Conservation (phyloP, 2,888 invertebrate species). For the Tetrapedia diversipes region DNA sequence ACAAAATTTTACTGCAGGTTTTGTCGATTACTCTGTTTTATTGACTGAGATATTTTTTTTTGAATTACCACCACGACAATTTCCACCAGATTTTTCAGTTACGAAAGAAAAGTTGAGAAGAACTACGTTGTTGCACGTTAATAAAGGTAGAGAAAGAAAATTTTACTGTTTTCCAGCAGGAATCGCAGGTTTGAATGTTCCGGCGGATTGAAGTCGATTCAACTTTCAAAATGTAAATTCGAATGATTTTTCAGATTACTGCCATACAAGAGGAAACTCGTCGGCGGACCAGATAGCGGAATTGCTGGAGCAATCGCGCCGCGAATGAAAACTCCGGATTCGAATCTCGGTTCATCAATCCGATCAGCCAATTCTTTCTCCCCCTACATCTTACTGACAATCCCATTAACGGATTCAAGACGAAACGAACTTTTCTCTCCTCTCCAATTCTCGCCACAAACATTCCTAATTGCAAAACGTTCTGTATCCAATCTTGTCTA, state of each 20-base stretch:
- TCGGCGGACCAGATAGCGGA: background rate
- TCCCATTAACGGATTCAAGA: constrained; percentile 14
- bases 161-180: background rate
- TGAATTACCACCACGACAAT: no score
- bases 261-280: no score
- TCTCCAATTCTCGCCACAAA: background rate
- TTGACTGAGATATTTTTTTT: no score
- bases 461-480: background rate
- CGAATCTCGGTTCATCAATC: constrained; percentile 1
- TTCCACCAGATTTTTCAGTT: no score
- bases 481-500: background rate
- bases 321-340: constrained; percentile 13
- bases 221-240: constrained; percentile 2
- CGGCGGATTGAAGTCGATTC: background rate
- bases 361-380: constrained; percentile 8
- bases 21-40: no score
- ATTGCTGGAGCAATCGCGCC: background rate
- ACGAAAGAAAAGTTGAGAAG: no score
- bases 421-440: background rate
- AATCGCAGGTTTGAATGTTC: background rate
- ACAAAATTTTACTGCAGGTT: no score
- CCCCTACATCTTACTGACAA: constrained; percentile 17
- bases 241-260: background rate
- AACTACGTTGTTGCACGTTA: no score
- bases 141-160: no score